These are phyloP conservation scores for Hemitrygon akajei DNA, from an alignment of 2,797 vertebrate species.

Conservation along the genomic window DNA sequence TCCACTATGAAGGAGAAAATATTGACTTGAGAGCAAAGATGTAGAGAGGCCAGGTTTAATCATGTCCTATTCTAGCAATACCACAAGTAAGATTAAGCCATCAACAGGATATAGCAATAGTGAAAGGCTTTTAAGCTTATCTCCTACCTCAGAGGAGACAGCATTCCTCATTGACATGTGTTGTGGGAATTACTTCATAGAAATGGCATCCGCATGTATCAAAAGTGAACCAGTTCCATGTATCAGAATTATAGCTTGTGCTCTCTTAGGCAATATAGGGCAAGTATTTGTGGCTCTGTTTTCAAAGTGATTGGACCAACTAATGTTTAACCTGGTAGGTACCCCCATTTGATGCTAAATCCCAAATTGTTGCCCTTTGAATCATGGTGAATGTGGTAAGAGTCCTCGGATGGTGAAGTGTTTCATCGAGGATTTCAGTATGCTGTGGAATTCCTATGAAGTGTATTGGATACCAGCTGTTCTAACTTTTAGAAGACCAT, in stretches of 20 bases:
- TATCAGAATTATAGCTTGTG: conserved; percentile 27
- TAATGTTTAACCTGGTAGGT: conserved; percentile 1
- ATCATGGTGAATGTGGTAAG: background rate
- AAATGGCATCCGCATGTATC: conserved; percentile 18
- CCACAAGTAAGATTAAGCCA: background rate
- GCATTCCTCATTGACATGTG: conserved; percentile 33
- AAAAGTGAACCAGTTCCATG: conserved; percentile 12
- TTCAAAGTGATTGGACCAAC: background rate
- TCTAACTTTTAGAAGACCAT: background rate
- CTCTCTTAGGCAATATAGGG: background rate
- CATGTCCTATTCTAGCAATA: background rate
- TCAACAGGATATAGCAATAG: conserved; percentile 29
- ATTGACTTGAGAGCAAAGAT: conserved; percentile 15
- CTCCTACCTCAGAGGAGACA: conserved; percentile 28
- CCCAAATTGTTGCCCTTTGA: background rate
- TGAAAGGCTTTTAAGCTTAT: conserved; percentile 31
- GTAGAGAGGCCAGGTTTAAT: conserved; percentile 6
- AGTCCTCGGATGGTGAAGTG: background rate
- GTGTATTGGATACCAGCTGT: background rate
- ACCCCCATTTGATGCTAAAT: background rate
- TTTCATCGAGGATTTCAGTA: background rate
- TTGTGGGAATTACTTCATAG: conserved; percentile 35
- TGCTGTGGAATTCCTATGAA: too few species aligned
- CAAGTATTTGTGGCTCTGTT: conserved; percentile 17
- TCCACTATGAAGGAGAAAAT: conserved; percentile 26